A percentile compares a stretch with the other conserved stretches of the same genome.
Conservation (phyloP, 2,113 vertebrate genomes). For the Henicopernis longicauda region DNA sequence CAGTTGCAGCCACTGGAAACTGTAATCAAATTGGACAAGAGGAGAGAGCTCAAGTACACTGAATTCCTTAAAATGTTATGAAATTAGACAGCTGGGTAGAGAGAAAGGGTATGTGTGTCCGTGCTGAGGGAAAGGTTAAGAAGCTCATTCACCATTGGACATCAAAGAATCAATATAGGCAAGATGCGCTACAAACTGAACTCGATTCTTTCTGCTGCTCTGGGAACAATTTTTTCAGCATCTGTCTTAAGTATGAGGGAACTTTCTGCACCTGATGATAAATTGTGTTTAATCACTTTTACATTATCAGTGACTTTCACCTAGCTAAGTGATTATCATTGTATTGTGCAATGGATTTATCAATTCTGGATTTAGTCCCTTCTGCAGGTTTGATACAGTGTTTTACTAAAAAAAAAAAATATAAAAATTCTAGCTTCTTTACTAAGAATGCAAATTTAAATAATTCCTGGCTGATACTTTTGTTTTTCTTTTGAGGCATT, state of each 20-base stretch:
- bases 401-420: neutral
- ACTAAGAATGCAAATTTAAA: neutral
- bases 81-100: neutral
- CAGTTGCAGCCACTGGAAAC: neutral
- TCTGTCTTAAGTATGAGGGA: neutral
- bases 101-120: neutral
- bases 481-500: neutral
- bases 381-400: neutral
- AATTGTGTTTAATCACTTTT: neutral
- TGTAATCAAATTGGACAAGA: neutral
- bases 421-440: neutral
- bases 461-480: neutral
- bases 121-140: neutral
- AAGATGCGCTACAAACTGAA: neutral
- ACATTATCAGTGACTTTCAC: neutral
- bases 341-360: neutral
- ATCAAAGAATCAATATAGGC: neutral
- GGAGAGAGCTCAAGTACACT: neutral
- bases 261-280: neutral
- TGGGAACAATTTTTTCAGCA: neutral
- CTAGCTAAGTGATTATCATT: neutral
- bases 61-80: neutral
- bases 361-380: neutral
- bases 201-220: neutral
- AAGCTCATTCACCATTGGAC: neutral